phyloP scores from a whole-genome alignment of 1,140 invertebrate species.

The Neelides sp. region DNA sequence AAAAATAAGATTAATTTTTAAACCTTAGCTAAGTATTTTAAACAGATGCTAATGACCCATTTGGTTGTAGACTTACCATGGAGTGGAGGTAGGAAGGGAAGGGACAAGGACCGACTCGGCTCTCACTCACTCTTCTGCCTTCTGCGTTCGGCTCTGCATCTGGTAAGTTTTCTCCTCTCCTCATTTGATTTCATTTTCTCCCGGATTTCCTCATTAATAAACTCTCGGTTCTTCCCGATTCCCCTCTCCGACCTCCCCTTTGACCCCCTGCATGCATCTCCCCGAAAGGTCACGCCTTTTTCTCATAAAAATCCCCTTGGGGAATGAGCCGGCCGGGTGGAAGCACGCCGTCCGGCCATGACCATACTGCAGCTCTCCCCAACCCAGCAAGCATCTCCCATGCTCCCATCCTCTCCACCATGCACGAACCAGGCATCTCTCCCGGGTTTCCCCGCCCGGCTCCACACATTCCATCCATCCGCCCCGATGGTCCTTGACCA shows the following conservation, averaged over 20 bases:
- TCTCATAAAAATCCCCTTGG: not conserved
- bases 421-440: not conserved
- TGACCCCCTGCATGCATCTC: constrained; percentile 3
- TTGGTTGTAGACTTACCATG: too few relatives aligned
- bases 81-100: too few relatives aligned
- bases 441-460: not conserved
- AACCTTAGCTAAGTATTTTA: too few relatives aligned
- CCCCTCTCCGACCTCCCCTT: not conserved
- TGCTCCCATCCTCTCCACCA: too few relatives aligned
- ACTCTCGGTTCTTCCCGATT: too few relatives aligned
- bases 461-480: too few relatives aligned
- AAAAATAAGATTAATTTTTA: too few relatives aligned
- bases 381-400: not conserved
- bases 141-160: constrained; percentile 27
- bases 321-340: constrained; percentile 5
- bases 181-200: constrained; percentile 1
- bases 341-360: constrained; percentile 7
- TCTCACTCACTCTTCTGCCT: constrained; percentile 13
- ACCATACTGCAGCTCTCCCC: too few relatives aligned
- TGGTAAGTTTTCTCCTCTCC: constrained; percentile 22
- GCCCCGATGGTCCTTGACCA: too few relatives aligned
- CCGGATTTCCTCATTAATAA: too few relatives aligned
- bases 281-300: not conserved
- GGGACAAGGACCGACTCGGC: not conserved
- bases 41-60: too few relatives aligned